phyloP scores from a whole-genome alignment of 2,888 invertebrate genomes.

The Parnassius smintheus region DNA sequence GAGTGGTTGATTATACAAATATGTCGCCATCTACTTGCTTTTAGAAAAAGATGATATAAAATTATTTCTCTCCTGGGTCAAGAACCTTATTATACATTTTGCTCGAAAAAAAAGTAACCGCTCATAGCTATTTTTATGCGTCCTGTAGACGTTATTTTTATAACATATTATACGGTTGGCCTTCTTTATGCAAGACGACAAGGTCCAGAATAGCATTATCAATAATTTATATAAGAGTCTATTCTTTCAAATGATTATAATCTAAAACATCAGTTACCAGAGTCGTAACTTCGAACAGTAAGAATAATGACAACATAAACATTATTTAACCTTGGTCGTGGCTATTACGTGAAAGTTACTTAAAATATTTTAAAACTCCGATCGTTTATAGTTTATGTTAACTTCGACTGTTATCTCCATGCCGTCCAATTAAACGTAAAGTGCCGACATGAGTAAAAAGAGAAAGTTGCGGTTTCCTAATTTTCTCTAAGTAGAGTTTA shows the following conservation, averaged over 20 bases:
- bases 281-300: constrained; percentile 13
- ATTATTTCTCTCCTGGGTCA: constrained; percentile 10
- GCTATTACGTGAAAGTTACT: constrained; percentile 39
- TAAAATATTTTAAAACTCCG: constrained; percentile 40
- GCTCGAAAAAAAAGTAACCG: constrained; percentile 9
- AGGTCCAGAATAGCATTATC: too few relatives aligned
- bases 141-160: neutral
- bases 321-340: constrained; percentile 22
- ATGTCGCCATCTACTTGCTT: neutral
- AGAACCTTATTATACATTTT: constrained; percentile 20
- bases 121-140: neutral
- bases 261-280: constrained; percentile 8
- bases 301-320: constrained; percentile 20
- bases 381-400: constrained; percentile 36
- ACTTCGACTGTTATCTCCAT: constrained; percentile 41
- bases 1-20: neutral
- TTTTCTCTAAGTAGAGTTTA: neutral
- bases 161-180: neutral
- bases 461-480: constrained; percentile 9
- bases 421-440: constrained; percentile 7
- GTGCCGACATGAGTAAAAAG: neutral
- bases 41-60: neutral
- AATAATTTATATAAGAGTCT: neutral
- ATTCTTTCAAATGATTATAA: constrained; percentile 6
- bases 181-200: neutral